Evolutionary conservation across 2,113 vertebrate species (phyloP).

Genomic region (Carlito syrichta): DNA sequence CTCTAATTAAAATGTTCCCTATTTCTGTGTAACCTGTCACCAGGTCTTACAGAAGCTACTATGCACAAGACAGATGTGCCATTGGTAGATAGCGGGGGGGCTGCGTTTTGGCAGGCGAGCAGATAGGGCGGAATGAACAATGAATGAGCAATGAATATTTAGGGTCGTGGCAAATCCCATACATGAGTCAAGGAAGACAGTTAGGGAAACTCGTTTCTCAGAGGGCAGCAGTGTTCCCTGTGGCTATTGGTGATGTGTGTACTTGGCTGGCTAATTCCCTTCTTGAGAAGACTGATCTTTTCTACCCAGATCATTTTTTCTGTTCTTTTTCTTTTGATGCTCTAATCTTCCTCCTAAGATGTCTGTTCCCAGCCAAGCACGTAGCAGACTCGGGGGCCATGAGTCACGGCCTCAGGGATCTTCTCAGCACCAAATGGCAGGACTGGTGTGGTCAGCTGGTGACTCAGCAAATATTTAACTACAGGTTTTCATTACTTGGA

Average conservation of each 20-base stretch:
- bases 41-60: not conserved
- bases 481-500: not conserved
- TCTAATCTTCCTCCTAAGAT: fast-evolving
- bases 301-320: not conserved
- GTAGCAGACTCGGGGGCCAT: fast-evolving
- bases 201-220: not conserved
- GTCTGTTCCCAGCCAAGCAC: not conserved
- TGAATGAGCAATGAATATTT: not conserved
- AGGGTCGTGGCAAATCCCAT: not conserved
- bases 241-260: not conserved
- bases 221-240: fast-evolving
- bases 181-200: fast-evolving
- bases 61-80: fast-evolving
- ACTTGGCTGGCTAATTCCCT: not conserved
- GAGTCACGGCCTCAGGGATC: fast-evolving
- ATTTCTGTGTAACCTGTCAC: not conserved
- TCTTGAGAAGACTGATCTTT: not conserved
- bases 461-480: not conserved
- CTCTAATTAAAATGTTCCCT: not conserved
- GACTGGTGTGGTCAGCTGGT: not conserved
- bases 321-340: not conserved
- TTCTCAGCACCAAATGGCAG: fast-evolving
- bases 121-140: fast-evolving
- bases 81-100: too few relatives aligned
- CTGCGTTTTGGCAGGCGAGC: fast-evolving